Conservation (phyloP, 1,140 invertebrate species). For the Himalopsyche phryganea region DNA sequence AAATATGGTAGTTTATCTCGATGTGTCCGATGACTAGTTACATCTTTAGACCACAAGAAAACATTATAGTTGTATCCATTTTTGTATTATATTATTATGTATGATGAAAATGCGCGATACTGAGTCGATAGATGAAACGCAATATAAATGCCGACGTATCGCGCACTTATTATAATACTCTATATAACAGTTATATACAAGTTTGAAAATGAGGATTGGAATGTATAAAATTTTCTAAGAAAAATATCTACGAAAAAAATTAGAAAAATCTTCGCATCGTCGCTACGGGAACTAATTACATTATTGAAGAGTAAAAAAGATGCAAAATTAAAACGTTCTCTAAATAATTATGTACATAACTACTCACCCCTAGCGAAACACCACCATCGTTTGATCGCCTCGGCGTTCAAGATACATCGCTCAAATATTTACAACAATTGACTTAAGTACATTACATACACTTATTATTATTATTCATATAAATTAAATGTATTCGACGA, state of each 20-base stretch:
- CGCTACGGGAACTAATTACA: conserved; percentile 7
- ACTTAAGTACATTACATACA: conserved; percentile 28
- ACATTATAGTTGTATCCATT: not conserved
- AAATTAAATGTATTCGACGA: conserved; percentile 11
- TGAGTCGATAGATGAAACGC: conserved; percentile 5
- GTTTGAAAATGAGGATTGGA: conserved; percentile 8
- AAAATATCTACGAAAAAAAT: conserved; percentile 2
- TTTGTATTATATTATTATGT: not conserved
- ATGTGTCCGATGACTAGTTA: conserved; percentile 34
- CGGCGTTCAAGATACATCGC: conserved; percentile 4
- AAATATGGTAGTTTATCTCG: conserved; percentile 24
- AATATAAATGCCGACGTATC: conserved; percentile 1
- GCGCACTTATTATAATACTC: conserved; percentile 4
- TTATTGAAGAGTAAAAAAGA: conserved; percentile 1
- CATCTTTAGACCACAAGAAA: conserved; percentile 26
- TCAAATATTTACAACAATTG: conserved; percentile 33
- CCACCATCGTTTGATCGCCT: not conserved
- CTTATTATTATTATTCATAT: conserved; percentile 12
- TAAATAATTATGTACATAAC: conserved; percentile 31
- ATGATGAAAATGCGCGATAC: conserved; percentile 5
- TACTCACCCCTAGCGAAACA: conserved; percentile 20
- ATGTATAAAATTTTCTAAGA: conserved; percentile 9
- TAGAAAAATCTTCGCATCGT: not conserved
- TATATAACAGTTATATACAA: conserved; percentile 11
- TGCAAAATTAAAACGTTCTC: conserved; percentile 15